phyloP scores from a whole-genome alignment of 2,797 vertebrate species.

The Anabacerthia variegaticeps region DNA sequence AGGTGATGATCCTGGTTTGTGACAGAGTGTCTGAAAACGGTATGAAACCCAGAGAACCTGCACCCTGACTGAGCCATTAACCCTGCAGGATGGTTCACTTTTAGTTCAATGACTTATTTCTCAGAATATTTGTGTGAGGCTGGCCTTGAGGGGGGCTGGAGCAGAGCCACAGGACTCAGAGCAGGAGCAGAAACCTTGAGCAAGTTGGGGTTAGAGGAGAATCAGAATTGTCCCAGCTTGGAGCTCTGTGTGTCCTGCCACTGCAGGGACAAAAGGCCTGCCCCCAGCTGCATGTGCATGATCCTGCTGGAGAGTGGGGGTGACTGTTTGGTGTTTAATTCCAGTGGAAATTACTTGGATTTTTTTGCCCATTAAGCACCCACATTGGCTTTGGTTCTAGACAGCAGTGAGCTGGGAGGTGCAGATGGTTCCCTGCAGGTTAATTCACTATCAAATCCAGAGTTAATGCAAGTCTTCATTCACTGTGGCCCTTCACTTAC shows the following conservation, averaged over 20 bases:
- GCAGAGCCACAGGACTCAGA: not conserved
- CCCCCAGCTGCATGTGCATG: fast-evolving
- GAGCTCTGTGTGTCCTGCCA: not conserved
- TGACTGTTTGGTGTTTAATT: not conserved
- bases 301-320: not conserved
- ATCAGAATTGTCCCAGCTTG: not conserved
- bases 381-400: not conserved
- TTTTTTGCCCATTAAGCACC: not conserved
- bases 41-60: constrained; percentile 57
- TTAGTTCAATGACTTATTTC: not conserved
- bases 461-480: not conserved
- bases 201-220: not conserved
- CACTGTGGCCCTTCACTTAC: not conserved
- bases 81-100: not conserved
- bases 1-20: constrained; percentile 96
- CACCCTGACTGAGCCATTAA: not conserved
- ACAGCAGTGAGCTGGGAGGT: not conserved
- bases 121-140: not conserved
- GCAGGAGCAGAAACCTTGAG: not conserved
- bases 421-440: not conserved
- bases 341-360: not conserved
- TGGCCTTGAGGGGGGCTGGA: not conserved
- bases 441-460: not conserved
- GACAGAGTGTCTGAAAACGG: constrained; percentile 90
- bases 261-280: not conserved